A percentile compares a stretch with the other conserved stretches of the same genome.
Conservation (phyloP, 1,140 invertebrate species). For the Procambarus virginalis region DNA sequence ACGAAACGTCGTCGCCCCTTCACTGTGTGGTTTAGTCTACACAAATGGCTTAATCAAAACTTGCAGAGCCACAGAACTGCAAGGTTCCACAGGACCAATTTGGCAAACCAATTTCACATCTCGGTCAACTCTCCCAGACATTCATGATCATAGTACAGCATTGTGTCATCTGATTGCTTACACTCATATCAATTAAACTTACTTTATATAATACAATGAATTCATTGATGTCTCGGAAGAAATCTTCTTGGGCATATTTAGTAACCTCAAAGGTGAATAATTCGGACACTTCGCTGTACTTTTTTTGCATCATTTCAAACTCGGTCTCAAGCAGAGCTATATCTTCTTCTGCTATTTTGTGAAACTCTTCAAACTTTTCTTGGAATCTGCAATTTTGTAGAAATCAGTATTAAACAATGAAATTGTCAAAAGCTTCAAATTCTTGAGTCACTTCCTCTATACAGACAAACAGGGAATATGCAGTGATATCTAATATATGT, state of each 20-base stretch:
- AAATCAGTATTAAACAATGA: neutral
- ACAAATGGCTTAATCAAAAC: no score
- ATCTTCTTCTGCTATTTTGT: slow-evolving; percentile 57
- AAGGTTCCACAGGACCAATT: no score
- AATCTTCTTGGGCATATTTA: slow-evolving; percentile 97
- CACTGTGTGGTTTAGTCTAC: no score
- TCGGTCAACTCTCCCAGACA: no score
- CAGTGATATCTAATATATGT: no score
- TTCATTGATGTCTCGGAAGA: slow-evolving; percentile 94
- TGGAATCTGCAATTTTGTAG: slow-evolving; percentile 52
- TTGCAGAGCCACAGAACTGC: no score
- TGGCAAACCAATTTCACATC: no score
- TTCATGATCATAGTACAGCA: no score
- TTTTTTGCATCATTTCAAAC: slow-evolving; percentile 68
- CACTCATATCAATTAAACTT: slow-evolving; percentile 32
- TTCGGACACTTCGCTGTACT: slow-evolving; percentile 88
- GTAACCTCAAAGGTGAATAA: slow-evolving; percentile 94
- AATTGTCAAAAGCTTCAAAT: neutral
- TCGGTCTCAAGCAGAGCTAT: slow-evolving; percentile 65
- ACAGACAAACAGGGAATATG: no score
- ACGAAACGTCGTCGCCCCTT: no score
- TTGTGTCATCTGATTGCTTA: no score
- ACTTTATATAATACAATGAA: slow-evolving; percentile 95
- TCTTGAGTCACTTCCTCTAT: neutral
- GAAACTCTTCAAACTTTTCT: slow-evolving; percentile 67